Base-by-base conservation (phyloP, 2,888 invertebrate genomes). In the Plusia festucae region DNA sequence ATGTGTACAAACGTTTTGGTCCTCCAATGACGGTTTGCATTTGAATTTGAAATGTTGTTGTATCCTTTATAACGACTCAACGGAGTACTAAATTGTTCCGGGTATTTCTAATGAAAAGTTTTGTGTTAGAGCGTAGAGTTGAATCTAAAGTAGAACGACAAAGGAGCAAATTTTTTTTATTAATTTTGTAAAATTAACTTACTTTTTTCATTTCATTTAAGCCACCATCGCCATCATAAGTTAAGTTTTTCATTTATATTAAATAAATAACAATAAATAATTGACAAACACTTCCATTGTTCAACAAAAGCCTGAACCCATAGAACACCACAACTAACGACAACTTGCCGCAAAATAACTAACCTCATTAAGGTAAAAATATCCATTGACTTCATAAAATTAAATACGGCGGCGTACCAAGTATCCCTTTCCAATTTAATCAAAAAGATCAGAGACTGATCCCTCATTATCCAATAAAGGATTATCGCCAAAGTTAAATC, bases 1-100 rank as follows among this genome's bases (percentile, higher is more conserved):
- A 40, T 55, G 24, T 57, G 6, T 53, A n/a, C n/a, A 30, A 22
- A 32, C 24, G 15, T 65, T 60, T 60, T n/a, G 18, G 15, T n/a
- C 13, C 0, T 46, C 3, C 34, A 55, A 24, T n/a, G 15, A 55
- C 22, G 40, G 34, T 15, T 22, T 55, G 22, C 18, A 11, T 22
- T 15, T 40, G 34, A 30, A 30, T 53, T 53, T 16, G 54, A 32
- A 54, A 32, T 13, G 13, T 6, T 20, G 30, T 30, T 20, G 46
- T 49, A 20, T 20, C 18, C 13, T 49, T 49, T 40, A 7, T 40
- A 40, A 40, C 40, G 15, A 40, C n/a, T 6, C 6, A 40, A 15
- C 13, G 15, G 40, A 15, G n/a, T 3, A n/a, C 11, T 2, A 40
- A n/a, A 7, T n/a, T 40, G 40, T 15, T 40, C n/a, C 6, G n/a